Evolutionary conservation across 1,140 invertebrate species (phyloP).

Genomic region (Babylonia areolata): DNA sequence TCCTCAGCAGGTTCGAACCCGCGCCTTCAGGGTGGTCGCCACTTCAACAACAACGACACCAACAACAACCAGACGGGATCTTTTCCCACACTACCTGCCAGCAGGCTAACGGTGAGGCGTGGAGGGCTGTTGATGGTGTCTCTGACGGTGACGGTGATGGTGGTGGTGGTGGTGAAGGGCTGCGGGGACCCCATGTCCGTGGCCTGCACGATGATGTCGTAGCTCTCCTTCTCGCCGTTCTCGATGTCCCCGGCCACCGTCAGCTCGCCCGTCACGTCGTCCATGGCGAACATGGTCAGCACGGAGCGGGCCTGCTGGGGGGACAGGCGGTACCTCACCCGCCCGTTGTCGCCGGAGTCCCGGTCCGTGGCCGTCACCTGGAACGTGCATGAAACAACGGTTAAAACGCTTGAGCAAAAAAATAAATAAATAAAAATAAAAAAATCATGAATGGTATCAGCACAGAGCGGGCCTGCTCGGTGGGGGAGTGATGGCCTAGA

Average conservation of each 20-base stretch:
- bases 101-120: slow-evolving; percentile 62
- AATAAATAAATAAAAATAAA: no score
- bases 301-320: slow-evolving; percentile 77
- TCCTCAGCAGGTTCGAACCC: no score
- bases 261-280: slow-evolving; percentile 57
- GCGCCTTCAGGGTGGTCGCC: no score
- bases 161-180: slow-evolving; percentile 58
- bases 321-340: slow-evolving; percentile 90
- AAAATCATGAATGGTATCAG: no score
- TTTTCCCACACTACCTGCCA: no score
- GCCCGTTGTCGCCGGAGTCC: slow-evolving; percentile 97
- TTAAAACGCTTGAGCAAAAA: no score
- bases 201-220: slow-evolving; percentile 58
- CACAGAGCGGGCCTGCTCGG: no score
- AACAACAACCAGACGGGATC: no score
- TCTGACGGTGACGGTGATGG: slow-evolving; percentile 66
- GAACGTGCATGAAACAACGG: no score
- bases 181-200: slow-evolving; percentile 56
- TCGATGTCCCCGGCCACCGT: slow-evolving; percentile 54
- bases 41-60: no score
- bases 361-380: slow-evolving; percentile 95
- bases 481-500: no score
- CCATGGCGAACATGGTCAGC: slow-evolving; percentile 58
- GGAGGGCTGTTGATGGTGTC: slow-evolving; percentile 72
- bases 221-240: slow-evolving; percentile 53